Evolutionary conservation across 2,797 vertebrate species (phyloP), one percentile per base, ranked within the genome.

Genomic region (Crocodylus rhombifer): DNA sequence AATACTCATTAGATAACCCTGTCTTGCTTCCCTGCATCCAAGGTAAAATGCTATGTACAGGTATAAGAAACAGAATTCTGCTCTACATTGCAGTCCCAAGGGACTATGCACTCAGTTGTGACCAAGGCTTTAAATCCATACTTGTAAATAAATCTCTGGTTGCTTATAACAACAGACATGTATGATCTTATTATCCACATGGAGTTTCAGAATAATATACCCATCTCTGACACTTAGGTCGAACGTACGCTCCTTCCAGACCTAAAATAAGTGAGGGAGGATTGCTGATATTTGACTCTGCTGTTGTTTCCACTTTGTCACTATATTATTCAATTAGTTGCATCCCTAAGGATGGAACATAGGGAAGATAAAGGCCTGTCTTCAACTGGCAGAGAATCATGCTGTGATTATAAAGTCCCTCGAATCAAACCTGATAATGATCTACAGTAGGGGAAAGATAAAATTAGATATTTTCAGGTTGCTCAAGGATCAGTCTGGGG

Each of bases 101-200:
- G 21, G 20, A 69, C 30, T 11, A 5, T 20, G 20, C 30, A 69
- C 13, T 55, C 28, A 57, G 18, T 60, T 87, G 25, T 58, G 51
- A 63, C 20, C 12, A 58, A 28, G 65, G 21, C 57, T 61, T 16
- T 9, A 0, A 61, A 28, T 55, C 56, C 87, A 9, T 25, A 58
- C 58, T 92, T 94, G 89, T 51, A 14, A 90, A 64, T 61, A 79
- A 36, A 89, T 62, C 69, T 86, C 58, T 87, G 16, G 10, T 51
- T 77, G 36, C 65, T 30, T 74, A 17, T 75, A 26, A 26, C 28
- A 12, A n/a, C 21, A 75, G 51, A 25, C 69, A 60, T 2, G 2
- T 80, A 33, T 9, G 42, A 55, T 83, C 17, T 91, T 58, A 42
- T n/a, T 58, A 62, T 15, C 11, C 58, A 13, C 28, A 9, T 25